phyloP scores from a whole-genome alignment of 2,113 vertebrate species.

The Elephantulus edwardii region DNA sequence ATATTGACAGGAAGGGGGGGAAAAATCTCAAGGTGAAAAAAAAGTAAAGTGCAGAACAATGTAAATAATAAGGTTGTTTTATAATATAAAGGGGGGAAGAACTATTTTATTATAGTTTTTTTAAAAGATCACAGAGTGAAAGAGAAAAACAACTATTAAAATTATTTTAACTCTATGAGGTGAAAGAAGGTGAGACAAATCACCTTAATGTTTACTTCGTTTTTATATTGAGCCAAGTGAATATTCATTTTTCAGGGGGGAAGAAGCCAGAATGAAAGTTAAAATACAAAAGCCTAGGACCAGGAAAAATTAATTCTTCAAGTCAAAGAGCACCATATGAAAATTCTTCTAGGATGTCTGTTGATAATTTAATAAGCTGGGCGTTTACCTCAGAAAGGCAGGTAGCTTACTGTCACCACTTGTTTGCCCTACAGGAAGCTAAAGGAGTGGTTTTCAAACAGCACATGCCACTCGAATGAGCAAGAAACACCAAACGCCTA shows the following conservation, averaged over 20 bases:
- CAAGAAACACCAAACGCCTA: neutral
- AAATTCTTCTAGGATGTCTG: neutral
- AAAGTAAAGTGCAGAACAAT: neutral
- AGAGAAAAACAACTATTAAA: conserved; percentile 1
- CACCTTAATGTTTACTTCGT: neutral
- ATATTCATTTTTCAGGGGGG: neutral
- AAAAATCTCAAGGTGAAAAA: neutral
- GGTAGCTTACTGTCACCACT: neutral
- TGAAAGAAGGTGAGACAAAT: neutral
- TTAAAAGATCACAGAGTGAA: neutral
- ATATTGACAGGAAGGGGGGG: neutral
- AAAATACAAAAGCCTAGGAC: neutral
- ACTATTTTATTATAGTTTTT: neutral
- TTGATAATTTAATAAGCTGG: neutral
- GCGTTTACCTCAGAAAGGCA: neutral
- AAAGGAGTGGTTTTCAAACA: conserved; percentile 4
- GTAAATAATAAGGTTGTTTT: neutral
- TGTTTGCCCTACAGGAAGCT: conserved; percentile 7
- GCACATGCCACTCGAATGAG: conserved; percentile 23
- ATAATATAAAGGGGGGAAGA: neutral
- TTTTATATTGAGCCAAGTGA: conserved; percentile 22
- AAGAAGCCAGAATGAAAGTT: neutral
- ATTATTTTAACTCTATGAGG: neutral
- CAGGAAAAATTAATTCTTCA: conserved; percentile 20
- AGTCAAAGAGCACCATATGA: neutral